Evolutionary conservation across 2,797 vertebrate genomes (phyloP).

Genomic region (Euphonia xanthogaster): DNA sequence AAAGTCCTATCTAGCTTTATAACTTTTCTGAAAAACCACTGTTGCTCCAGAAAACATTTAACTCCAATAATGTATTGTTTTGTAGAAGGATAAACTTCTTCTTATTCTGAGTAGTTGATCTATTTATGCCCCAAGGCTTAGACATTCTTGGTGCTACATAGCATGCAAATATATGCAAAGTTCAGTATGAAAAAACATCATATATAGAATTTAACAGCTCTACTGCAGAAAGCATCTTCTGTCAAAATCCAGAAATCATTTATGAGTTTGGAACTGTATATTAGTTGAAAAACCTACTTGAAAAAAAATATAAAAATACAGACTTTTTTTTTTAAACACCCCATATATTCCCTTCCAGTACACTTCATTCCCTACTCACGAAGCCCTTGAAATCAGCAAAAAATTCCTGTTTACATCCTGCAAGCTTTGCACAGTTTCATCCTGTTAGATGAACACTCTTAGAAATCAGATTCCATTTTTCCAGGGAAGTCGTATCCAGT

Average conservation of each 20-base stretch:
- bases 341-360: not conserved
- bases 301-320: not conserved
- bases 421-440: constrained; percentile 25
- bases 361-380: not conserved
- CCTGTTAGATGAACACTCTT: not conserved
- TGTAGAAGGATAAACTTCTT: not conserved
- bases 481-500: not conserved
- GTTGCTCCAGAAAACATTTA: not conserved
- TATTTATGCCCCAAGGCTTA: not conserved
- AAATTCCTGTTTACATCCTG: not conserved
- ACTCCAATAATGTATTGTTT: not conserved
- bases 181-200: not conserved
- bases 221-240: not conserved
- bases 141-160: not conserved
- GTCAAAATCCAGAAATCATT: not conserved
- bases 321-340: not conserved
- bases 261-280: not conserved
- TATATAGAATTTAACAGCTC: not conserved
- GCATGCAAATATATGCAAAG: not conserved
- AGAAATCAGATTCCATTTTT: constrained; percentile 43
- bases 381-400: constrained; percentile 7
- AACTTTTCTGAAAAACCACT: not conserved
- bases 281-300: not conserved
- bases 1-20: not conserved
- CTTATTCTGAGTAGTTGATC: not conserved